Evolutionary conservation across 2,797 vertebrate species (phyloP).

Genomic region (Pangasius macronema): DNA sequence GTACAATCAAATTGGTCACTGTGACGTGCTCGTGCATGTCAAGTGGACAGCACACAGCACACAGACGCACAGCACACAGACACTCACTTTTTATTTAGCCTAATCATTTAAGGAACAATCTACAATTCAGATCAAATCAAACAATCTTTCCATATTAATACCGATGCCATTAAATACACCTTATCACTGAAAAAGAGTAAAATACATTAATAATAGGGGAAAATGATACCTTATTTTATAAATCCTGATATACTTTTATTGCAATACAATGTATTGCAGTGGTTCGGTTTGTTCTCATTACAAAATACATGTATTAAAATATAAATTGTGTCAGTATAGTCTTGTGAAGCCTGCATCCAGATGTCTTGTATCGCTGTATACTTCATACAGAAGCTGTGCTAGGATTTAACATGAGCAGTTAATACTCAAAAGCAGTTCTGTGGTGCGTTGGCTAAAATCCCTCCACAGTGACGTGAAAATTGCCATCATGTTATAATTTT

Average conservation of each 20-base stretch:
- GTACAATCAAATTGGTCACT: neutral
- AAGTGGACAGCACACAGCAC: neutral
- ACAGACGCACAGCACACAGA: too few relatives aligned
- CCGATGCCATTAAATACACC: neutral
- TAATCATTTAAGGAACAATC: neutral
- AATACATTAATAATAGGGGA: neutral
- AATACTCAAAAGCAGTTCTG: neutral
- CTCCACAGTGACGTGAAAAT: neutral
- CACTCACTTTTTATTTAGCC: neutral
- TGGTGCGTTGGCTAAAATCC: neutral
- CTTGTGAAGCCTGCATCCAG: neutral
- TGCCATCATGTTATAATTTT: neutral
- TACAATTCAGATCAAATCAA: neutral
- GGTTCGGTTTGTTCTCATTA: neutral
- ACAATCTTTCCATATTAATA: too few relatives aligned
- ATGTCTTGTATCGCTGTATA: neutral
- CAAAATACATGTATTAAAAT: neutral
- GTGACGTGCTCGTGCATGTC: too few relatives aligned
- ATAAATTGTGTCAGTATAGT: neutral
- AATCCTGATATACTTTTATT: neutral
- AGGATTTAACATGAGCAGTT: neutral
- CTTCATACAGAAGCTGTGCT: neutral
- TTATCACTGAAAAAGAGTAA: neutral
- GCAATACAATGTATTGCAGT: neutral
- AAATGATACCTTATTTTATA: neutral